A percentile compares a stretch with the other conserved stretches of the same genome.
These are phyloP conservation scores for Chiropotes sagulatus DNA, from an alignment of 2,797 vertebrate species.

Conservation along the genomic window DNA sequence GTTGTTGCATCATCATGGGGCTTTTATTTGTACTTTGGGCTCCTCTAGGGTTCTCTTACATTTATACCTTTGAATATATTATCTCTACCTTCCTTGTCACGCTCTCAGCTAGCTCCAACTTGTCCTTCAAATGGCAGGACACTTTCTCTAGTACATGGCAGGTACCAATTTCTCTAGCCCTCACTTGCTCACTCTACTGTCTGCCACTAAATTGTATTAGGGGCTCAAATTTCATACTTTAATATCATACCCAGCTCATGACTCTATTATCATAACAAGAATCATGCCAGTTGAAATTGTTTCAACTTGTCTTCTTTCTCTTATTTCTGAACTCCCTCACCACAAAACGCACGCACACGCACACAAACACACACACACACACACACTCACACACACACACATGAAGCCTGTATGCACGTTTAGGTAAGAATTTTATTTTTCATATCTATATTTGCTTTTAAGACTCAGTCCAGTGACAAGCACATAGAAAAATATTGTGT, in stretches of 20 bases:
- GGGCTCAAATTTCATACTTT: background rate
- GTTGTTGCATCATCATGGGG: conserved; percentile 34
- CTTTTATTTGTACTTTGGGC: conserved; percentile 38
- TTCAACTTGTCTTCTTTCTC: background rate
- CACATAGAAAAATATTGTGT: background rate
- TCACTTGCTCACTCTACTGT: background rate
- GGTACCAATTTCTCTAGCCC: background rate
- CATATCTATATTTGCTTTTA: background rate
- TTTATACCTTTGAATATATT: conserved; percentile 56
- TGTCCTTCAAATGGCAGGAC: conserved; percentile 68
- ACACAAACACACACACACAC: background rate
- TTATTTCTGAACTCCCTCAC: background rate
- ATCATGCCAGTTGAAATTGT: background rate
- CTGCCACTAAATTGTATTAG: background rate
- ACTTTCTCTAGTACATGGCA: too few relatives aligned
- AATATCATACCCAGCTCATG: background rate
- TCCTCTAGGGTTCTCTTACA: conserved; percentile 47
- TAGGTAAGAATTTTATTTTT: conserved; percentile 33
- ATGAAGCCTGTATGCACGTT: background rate
- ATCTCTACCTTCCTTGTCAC: background rate
- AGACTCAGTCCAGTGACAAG: background rate
- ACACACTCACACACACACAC: background rate
- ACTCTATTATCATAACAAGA: background rate
- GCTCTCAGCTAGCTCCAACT: background rate
- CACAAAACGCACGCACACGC: background rate